phyloP scores from a whole-genome alignment of 2,888 invertebrate genomes.

The Nymphalis urticae region DNA sequence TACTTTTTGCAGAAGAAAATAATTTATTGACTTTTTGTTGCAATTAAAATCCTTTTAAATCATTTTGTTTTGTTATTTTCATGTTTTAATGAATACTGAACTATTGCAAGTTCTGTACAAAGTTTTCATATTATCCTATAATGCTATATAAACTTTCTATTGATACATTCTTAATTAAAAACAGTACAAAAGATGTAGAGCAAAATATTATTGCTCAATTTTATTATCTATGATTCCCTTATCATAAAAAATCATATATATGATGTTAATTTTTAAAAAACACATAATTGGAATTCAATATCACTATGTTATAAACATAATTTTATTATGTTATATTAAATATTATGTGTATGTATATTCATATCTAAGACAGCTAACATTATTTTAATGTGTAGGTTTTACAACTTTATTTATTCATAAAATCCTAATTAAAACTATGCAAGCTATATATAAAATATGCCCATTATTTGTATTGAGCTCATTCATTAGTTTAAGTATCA shows the following conservation, averaged over 20 bases:
- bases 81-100: too few species aligned
- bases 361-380: too few species aligned
- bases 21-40: too few species aligned
- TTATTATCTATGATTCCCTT: neutral
- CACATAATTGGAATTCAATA: neutral
- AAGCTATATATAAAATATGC: conserved; percentile 9
- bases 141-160: neutral
- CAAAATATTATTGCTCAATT: neutral
- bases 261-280: conserved; percentile 3
- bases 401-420: neutral
- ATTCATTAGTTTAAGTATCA: conserved; percentile 19
- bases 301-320: conserved; percentile 8
- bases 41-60: too few species aligned
- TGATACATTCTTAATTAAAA: neutral
- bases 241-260: neutral
- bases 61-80: too few species aligned
- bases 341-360: too few species aligned
- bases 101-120: too few species aligned
- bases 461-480: conserved; percentile 19
- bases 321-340: conserved; percentile 3
- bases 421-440: neutral
- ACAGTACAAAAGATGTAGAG: neutral
- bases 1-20: too few species aligned
- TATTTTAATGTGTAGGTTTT: neutral
- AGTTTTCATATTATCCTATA: too few species aligned